Evolutionary conservation across 1,140 invertebrate genomes (phyloP).

Genomic region (Stenopsyche tienmushanensis): DNA sequence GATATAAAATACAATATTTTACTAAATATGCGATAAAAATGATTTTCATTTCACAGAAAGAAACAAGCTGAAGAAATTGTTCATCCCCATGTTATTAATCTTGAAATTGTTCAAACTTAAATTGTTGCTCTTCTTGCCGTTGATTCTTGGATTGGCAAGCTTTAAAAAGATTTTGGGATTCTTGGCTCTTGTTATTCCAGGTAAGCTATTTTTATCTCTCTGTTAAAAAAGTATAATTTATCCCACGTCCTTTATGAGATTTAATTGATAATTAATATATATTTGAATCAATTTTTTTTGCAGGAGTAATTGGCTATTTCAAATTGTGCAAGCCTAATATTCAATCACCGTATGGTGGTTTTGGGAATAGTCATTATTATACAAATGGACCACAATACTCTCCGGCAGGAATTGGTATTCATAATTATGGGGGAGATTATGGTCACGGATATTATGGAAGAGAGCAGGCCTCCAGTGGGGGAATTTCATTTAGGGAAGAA

Average conservation of each 20-base stretch:
- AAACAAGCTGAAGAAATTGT: slow-evolving; percentile 75
- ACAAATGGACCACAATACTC: slow-evolving; percentile 62
- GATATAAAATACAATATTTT: background rate
- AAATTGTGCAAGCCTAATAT: slow-evolving; percentile 69
- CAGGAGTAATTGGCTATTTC: slow-evolving; percentile 75
- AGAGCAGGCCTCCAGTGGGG: slow-evolving; percentile 52
- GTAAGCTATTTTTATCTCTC: slow-evolving; percentile 44
- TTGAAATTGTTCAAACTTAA: slow-evolving; percentile 84
- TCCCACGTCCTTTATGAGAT: background rate
- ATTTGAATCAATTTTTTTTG: background rate
- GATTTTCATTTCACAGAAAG: slow-evolving; percentile 61
- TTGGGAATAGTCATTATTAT: slow-evolving; percentile 48
- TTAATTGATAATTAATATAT: background rate
- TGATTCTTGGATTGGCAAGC: slow-evolving; percentile 77
- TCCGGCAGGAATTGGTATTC: slow-evolving; percentile 60
- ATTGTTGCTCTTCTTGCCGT: slow-evolving; percentile 73
- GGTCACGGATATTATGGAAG: slow-evolving; percentile 48
- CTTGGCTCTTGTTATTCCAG: slow-evolving; percentile 72
- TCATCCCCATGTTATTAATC: slow-evolving; percentile 77
- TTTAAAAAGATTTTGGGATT: slow-evolving; percentile 82
- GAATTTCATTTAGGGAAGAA: slow-evolving; percentile 66
- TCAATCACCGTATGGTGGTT: slow-evolving; percentile 54
- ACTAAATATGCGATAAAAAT: background rate
- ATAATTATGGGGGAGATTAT: slow-evolving; percentile 56
- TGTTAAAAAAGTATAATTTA: background rate